Percentiles rank a stretch among this genome's conserved stretches.
Evolutionary conservation across 2,888 invertebrate species (phyloP).

Genomic region (Spisula subtruncata): DNA sequence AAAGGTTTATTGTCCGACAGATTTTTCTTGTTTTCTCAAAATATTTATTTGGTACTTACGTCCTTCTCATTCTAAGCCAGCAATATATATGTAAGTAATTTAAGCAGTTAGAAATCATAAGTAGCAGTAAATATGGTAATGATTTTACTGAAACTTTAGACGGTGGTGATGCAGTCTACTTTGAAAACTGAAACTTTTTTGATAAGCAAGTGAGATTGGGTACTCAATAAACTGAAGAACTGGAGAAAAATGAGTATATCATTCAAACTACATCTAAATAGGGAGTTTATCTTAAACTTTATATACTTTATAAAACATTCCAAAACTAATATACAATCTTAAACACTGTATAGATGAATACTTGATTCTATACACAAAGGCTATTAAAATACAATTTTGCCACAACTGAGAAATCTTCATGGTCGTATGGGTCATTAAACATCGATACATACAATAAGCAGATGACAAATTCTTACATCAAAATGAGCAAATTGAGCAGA

Average conservation of each 20-base stretch:
- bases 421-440: constrained; percentile 38
- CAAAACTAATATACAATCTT: constrained; percentile 22
- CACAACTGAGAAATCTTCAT: constrained; percentile 40
- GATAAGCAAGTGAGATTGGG: neutral
- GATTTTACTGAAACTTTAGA: neutral
- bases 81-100: neutral
- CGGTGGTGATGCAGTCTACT: neutral
- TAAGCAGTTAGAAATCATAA: neutral
- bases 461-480: constrained; percentile 44
- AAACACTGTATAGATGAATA: neutral
- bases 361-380: neutral
- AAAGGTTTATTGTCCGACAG: too few relatives aligned
- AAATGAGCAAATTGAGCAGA: constrained; percentile 45
- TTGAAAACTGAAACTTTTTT: constrained; percentile 2
- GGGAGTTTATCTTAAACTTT: neutral
- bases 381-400: constrained; percentile 44
- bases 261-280: neutral
- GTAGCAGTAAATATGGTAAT: neutral
- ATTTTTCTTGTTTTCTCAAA: too few relatives aligned
- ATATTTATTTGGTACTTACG: too few relatives aligned
- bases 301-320: neutral
- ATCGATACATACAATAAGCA: constrained; percentile 30
- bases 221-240: neutral
- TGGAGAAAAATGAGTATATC: neutral
- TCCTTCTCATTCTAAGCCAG: too few relatives aligned